Conservation (phyloP, 2,113 vertebrate genomes). For the Jacana jacana region DNA sequence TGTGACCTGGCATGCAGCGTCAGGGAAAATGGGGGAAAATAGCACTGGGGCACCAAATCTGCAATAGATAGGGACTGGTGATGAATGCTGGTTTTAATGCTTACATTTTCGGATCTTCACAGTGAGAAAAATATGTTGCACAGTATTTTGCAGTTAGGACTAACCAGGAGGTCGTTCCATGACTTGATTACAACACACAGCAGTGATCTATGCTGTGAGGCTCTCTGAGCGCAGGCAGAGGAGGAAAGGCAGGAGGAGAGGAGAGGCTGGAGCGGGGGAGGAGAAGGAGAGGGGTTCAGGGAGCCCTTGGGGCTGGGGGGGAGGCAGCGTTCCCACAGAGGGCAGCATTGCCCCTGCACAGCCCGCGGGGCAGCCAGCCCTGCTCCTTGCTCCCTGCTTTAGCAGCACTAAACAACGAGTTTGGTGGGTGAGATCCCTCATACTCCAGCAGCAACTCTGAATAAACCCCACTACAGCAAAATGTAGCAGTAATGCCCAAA, state of each 20-base stretch:
- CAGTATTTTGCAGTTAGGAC: neutral
- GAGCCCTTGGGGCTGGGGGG: neutral
- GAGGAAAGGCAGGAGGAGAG: neutral
- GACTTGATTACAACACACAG: rapidly evolving
- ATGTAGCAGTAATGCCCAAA: neutral
- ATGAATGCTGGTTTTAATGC: rapidly evolving
- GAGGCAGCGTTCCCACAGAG: neutral
- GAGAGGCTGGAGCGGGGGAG: neutral
- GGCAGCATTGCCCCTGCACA: neutral
- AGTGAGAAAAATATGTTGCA: neutral
- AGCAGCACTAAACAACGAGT: neutral
- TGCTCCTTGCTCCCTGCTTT: neutral
- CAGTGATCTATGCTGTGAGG: neutral
- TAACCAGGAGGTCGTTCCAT: neutral
- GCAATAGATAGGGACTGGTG: neutral
- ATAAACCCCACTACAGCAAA: neutral
- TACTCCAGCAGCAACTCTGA: neutral
- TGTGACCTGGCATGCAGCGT: rapidly evolving
- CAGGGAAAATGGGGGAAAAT: rapidly evolving
- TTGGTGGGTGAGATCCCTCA: neutral
- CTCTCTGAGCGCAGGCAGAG: neutral
- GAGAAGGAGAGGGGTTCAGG: neutral
- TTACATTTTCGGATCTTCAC: neutral
- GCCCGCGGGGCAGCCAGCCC: neutral
- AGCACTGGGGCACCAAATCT: too few relatives aligned